A percentile compares a stretch with the other conserved stretches of the same genome.
These are phyloP conservation scores for Eupithecia vulgata DNA, from an alignment of 2,888 invertebrate species.

Conservation along the genomic window DNA sequence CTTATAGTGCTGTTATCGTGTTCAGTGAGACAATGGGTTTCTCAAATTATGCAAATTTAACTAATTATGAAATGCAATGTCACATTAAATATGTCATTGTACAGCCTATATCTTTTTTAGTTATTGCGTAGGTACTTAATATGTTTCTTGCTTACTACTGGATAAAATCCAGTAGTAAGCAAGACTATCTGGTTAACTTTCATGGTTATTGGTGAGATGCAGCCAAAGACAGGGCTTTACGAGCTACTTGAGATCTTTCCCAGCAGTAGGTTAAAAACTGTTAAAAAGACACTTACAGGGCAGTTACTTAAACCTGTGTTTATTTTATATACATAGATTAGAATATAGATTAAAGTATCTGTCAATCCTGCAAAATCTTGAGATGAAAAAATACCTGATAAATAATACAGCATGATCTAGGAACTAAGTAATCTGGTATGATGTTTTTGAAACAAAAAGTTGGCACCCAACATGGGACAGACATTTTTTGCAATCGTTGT, in stretches of 20 bases:
- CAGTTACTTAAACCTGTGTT: background rate
- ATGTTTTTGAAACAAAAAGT: background rate
- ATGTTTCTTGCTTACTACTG: too few relatives aligned
- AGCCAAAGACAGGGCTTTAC: too few relatives aligned
- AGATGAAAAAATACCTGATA: background rate
- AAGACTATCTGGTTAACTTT: too few relatives aligned
- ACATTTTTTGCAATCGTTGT: background rate
- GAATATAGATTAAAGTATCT: too few relatives aligned
- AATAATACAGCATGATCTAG: background rate
- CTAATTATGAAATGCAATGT: background rate
- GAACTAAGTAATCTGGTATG: background rate
- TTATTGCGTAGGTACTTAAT: too few relatives aligned
- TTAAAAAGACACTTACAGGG: background rate
- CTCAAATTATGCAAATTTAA: constrained; percentile 14
- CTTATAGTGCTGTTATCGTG: constrained; percentile 30
- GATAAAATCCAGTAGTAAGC: too few relatives aligned
- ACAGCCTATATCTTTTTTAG: too few relatives aligned
- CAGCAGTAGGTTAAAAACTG: too few relatives aligned
- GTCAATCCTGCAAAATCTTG: too few relatives aligned
- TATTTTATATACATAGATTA: too few relatives aligned
- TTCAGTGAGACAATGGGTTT: constrained; percentile 10
- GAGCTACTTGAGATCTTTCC: too few relatives aligned
- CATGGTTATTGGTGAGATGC: too few relatives aligned
- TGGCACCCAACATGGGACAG: background rate
- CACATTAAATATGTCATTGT: background rate